Evolutionary conservation across 2,113 vertebrate species (phyloP).

Genomic region (Rhizomys pruinosus): DNA sequence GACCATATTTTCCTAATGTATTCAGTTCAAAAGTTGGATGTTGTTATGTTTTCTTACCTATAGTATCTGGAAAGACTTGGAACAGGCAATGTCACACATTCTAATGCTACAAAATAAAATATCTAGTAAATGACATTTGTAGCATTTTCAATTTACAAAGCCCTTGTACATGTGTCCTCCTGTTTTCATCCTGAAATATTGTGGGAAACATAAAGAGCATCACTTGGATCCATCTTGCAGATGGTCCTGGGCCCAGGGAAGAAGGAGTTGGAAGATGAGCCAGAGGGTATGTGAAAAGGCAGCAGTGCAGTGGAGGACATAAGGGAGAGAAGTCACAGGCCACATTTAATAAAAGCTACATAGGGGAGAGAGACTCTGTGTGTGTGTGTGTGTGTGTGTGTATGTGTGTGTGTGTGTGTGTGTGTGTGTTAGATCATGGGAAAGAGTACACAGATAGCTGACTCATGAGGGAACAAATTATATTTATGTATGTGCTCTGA

Average conservation of each 20-base stretch:
- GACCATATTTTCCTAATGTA: background rate
- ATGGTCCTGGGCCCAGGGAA: background rate
- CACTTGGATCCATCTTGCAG: constrained; percentile 1
- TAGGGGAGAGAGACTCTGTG: background rate
- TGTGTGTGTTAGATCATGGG: background rate
- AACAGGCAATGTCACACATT: constrained; percentile 38
- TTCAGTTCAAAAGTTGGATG: constrained; percentile 10
- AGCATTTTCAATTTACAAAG: constrained; percentile 18
- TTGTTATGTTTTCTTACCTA: constrained; percentile 41
- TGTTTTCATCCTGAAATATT: constrained; percentile 43
- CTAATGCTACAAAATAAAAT: constrained; percentile 46
- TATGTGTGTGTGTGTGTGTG: background rate
- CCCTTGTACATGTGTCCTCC: constrained; percentile 25
- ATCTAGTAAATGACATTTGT: constrained; percentile 24
- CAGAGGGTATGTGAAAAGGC: background rate
- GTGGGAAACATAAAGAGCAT: background rate
- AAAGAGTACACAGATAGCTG: constrained; percentile 6
- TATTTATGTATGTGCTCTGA: constrained; percentile 29
- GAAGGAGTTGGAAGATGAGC: background rate
- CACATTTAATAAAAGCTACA: constrained; percentile 8
- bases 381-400: background rate
- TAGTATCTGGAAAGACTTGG: constrained; percentile 28
- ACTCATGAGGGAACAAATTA: constrained; percentile 29
- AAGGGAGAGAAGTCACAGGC: background rate
- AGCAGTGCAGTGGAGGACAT: background rate